These are phyloP conservation scores for Hybos culiciformis DNA, from an alignment of 2,888 invertebrate species.

Conservation along the genomic window DNA sequence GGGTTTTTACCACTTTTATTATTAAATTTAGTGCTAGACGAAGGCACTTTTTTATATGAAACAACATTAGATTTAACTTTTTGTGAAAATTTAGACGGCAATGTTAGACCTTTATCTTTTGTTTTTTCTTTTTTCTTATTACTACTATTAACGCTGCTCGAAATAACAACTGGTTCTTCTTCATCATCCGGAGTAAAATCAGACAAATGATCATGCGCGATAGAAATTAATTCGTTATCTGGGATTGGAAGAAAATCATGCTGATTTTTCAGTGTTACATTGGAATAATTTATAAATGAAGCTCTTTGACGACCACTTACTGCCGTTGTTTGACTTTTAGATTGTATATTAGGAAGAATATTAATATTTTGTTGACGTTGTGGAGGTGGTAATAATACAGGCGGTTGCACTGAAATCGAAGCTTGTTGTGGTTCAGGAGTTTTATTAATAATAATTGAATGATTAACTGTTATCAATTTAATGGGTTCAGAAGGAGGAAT, in stretches of 20 bases:
- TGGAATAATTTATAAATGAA: conserved; percentile 15
- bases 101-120: conserved; percentile 32
- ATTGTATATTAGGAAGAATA: conserved; percentile 5
- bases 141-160: conserved; percentile 10
- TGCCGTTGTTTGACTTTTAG: conserved; percentile 7
- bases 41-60: conserved; percentile 30
- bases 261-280: conserved; percentile 15
- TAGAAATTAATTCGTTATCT: conserved; percentile 32
- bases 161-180: conserved; percentile 31
- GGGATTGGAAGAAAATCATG: conserved; percentile 29
- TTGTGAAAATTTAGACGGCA: conserved; percentile 33
- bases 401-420: conserved; percentile 1
- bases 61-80: conserved; percentile 29
- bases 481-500: conserved; percentile 10
- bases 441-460: conserved; percentile 34
- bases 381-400: conserved; percentile 7
- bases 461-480: conserved; percentile 33
- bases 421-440: conserved; percentile 25
- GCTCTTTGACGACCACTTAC: not conserved
- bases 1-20: conserved; percentile 27
- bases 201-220: conserved; percentile 29
- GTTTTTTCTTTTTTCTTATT: conserved; percentile 22
- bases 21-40: conserved; percentile 21
- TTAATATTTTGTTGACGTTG: no score
- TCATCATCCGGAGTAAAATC: conserved; percentile 34